Evolutionary conservation across 2,113 vertebrate species (phyloP).

Genomic region (Platichthys flesus): DNA sequence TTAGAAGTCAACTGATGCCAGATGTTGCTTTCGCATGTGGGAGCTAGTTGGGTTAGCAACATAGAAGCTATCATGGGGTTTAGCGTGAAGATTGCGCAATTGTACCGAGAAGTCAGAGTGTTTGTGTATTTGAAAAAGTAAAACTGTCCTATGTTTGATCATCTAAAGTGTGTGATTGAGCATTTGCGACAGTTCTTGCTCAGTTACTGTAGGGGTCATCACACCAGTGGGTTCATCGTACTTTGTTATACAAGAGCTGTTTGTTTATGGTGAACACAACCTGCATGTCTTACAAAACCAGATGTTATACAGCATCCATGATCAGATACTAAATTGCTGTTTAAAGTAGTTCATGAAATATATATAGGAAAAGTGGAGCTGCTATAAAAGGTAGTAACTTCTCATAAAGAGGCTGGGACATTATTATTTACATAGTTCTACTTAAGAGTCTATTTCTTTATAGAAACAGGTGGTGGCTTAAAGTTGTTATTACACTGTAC

Average conservation of each 20-base stretch:
- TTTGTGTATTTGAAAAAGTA: background rate
- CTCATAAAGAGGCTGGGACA: no score
- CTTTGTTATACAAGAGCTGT: background rate
- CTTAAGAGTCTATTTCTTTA: no score
- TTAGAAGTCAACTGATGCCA: background rate
- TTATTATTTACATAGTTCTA: background rate
- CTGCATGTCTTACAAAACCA: background rate
- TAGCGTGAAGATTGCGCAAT: conserved; percentile 27
- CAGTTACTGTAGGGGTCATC: background rate
- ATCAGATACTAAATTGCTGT: no score
- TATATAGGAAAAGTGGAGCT: no score
- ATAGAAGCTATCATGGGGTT: background rate
- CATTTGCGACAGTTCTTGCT: background rate
- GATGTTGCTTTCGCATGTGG: background rate
- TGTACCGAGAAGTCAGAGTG: background rate
- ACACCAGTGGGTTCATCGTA: background rate
- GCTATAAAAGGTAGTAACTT: no score
- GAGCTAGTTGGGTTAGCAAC: conserved; percentile 17
- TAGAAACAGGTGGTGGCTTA: no score
- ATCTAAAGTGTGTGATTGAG: background rate
- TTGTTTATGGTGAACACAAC: background rate
- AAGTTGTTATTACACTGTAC: no score
- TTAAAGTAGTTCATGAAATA: no score
- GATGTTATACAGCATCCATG: no score
- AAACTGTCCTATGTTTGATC: background rate